Conservation (phyloP, 2,797 vertebrate genomes). For the Cetoscarus ocellatus region DNA sequence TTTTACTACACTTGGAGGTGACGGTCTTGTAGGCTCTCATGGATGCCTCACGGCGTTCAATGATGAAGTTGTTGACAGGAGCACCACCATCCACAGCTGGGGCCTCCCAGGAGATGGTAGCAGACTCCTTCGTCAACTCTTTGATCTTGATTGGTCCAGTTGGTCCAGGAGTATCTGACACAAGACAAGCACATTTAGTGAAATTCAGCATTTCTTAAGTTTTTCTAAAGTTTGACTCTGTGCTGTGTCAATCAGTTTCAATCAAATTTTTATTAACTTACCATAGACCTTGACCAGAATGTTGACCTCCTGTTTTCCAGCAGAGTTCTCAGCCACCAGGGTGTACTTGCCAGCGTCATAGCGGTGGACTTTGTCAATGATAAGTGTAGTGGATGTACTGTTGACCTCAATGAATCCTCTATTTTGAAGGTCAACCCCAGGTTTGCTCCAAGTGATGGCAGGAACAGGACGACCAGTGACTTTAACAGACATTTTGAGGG, state of each 20-base stretch:
- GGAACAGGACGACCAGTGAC: constrained; percentile 94
- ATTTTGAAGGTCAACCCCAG: constrained; percentile 91
- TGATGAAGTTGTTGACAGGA: constrained; percentile 96
- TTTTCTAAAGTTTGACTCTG: no score
- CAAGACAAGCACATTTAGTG: no score
- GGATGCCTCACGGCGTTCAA: constrained; percentile 97
- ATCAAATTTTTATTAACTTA: no score
- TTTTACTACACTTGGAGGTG: constrained; percentile 96
- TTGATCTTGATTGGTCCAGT: constrained; percentile 93
- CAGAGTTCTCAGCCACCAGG: constrained; percentile 94
- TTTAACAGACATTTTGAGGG: constrained; percentile 90
- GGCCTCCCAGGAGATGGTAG: constrained; percentile 95
- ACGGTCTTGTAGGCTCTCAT: constrained; percentile 99
- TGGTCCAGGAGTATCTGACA: constrained; percentile 98
- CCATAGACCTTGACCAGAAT: constrained; percentile 97
- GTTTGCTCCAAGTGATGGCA: constrained; percentile 93
- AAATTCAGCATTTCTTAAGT: no score
- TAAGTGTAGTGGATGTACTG: constrained; percentile 90
- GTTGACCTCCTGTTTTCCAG: constrained; percentile 95
- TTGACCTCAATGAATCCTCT: constrained; percentile 96
- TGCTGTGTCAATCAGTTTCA: no score
- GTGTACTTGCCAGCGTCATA: constrained; percentile 98
- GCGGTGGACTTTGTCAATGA: constrained; percentile 96
- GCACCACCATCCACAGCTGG: constrained; percentile 95
- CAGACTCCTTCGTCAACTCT: constrained; percentile 93